phyloP scores from a whole-genome alignment of 1,140 invertebrate species.

The Aphelenchoides avenae region DNA sequence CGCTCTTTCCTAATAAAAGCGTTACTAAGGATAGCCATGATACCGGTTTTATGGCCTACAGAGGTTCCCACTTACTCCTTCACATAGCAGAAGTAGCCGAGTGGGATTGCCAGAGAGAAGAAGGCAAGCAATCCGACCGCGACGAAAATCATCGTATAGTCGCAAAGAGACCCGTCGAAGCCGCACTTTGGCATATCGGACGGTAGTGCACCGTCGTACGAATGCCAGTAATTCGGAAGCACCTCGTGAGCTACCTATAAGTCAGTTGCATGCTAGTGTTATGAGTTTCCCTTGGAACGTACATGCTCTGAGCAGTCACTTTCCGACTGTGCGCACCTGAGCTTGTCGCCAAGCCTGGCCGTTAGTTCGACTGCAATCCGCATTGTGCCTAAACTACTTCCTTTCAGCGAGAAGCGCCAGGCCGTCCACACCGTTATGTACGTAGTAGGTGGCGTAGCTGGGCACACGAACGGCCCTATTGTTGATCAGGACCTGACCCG shows the following conservation, averaged over 20 bases:
- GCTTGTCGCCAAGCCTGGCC: constrained; percentile 49
- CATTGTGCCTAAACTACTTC: constrained; percentile 40
- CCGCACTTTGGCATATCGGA: constrained; percentile 53
- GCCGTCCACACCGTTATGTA: constrained; percentile 28
- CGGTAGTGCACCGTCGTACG: constrained; percentile 43
- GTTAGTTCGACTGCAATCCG: constrained; percentile 56
- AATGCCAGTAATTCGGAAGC: constrained; percentile 49
- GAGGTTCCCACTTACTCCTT: constrained; percentile 47
- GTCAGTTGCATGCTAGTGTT: too few relatives aligned
- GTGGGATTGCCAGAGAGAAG: constrained; percentile 37
- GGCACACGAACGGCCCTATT: constrained; percentile 58
- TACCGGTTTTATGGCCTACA: constrained; percentile 10
- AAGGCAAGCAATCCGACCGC: constrained; percentile 45
- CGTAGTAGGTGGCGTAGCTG: constrained; percentile 54
- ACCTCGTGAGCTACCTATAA: constrained; percentile 50
- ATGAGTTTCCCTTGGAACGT: too few relatives aligned
- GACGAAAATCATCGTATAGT: constrained; percentile 51
- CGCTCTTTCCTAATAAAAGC: constrained; percentile 55
- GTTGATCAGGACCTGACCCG: constrained; percentile 58
- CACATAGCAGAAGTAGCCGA: constrained; percentile 54
- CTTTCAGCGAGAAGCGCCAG: constrained; percentile 18
- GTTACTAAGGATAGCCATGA: neutral
- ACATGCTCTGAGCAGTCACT: constrained; percentile 57
- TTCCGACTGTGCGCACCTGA: constrained; percentile 41
- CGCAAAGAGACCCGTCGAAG: constrained; percentile 54